Conservation (phyloP, 2,113 vertebrate genomes). For the Seriola aureovittata region DNA sequence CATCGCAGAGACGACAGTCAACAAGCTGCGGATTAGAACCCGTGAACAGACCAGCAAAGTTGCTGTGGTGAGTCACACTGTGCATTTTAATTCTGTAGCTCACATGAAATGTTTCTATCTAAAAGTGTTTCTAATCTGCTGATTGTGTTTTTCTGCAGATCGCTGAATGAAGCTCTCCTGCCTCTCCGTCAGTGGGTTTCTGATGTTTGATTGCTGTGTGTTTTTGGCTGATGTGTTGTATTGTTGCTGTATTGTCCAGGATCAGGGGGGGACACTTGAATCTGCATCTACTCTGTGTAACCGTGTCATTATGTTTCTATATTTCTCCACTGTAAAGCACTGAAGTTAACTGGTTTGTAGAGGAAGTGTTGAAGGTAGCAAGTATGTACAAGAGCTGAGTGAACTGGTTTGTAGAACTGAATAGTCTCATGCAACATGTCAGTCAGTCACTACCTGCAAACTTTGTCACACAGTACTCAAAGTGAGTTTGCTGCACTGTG, state of each 20-base stretch:
- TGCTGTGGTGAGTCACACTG: conserved; percentile 38
- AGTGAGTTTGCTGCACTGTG: too few species aligned
- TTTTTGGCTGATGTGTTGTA: neutral
- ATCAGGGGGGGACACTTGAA: neutral
- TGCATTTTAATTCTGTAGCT: too few species aligned
- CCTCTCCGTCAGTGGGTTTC: neutral
- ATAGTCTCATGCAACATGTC: neutral
- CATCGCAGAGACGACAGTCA: conserved; percentile 90
- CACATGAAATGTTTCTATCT: neutral
- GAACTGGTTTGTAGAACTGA: neutral
- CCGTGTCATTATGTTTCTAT: neutral
- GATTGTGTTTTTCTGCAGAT: conserved; percentile 53
- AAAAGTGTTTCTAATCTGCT: neutral
- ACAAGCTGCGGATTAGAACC: conserved; percentile 89
- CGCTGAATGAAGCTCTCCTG: conserved; percentile 49
- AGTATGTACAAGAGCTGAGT: neutral
- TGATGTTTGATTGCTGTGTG: conserved; percentile 16
- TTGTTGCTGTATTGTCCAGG: neutral
- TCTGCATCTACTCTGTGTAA: neutral
- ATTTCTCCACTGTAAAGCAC: neutral
- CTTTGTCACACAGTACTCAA: too few species aligned
- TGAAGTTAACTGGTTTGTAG: neutral
- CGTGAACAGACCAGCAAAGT: conserved; percentile 88
- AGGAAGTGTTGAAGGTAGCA: neutral
- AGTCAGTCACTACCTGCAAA: too few species aligned